Percentiles rank a stretch among this genome's conserved stretches.
These are phyloP conservation scores for Pachliopta kotzebuea DNA, from an alignment of 2,888 invertebrate genomes.

Conservation along the genomic window DNA sequence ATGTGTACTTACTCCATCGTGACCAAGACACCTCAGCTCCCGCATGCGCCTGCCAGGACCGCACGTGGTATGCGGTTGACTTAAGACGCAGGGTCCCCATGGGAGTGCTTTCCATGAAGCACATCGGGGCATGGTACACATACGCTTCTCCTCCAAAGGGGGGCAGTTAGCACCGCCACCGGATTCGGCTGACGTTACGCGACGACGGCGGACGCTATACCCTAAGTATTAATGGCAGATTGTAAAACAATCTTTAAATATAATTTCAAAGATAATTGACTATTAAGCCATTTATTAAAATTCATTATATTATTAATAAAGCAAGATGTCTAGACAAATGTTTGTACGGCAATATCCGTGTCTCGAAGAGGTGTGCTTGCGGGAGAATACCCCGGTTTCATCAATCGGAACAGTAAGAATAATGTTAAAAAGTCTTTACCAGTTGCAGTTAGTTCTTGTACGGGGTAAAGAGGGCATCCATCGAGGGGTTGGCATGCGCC, in stretches of 20 bases:
- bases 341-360: no score
- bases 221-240: slow-evolving; percentile 43
- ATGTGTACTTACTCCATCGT: slow-evolving; percentile 65
- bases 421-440: slow-evolving; percentile 45
- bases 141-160: slow-evolving; percentile 77
- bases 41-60: slow-evolving; percentile 81
- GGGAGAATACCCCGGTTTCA: no score
- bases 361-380: no score
- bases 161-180: slow-evolving; percentile 75
- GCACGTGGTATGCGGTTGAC: slow-evolving; percentile 69
- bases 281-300: no score
- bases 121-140: slow-evolving; percentile 76
- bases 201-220: slow-evolving; percentile 69
- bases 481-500: slow-evolving; percentile 80
- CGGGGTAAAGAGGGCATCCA: slow-evolving; percentile 74
- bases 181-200: slow-evolving; percentile 72
- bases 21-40: slow-evolving; percentile 78
- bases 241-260: background rate
- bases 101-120: slow-evolving; percentile 75
- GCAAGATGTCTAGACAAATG: no score
- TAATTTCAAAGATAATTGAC: background rate
- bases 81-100: slow-evolving; percentile 76
- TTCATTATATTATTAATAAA: no score
- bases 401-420: no score
- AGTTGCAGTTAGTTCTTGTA: slow-evolving; percentile 72